Conservation (phyloP, 2,113 vertebrate genomes). For the Danio rerio region DNA sequence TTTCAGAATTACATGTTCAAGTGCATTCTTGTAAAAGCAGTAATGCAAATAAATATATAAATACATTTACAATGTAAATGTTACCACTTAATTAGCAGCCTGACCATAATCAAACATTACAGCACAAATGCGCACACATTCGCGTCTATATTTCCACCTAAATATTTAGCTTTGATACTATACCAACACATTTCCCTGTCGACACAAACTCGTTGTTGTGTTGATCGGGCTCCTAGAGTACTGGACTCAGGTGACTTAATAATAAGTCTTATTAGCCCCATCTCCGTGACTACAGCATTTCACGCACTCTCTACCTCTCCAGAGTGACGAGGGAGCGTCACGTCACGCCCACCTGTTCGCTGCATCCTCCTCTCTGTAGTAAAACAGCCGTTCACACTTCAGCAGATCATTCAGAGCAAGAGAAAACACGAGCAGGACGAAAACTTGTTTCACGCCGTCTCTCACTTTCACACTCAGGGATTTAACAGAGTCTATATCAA, state of each 20-base stretch:
- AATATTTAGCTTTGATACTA: neutral
- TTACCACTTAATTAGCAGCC: neutral
- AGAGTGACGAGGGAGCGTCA: slow-evolving; percentile 14
- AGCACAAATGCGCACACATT: neutral
- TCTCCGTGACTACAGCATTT: slow-evolving; percentile 31
- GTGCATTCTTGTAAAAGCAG: too few species aligned
- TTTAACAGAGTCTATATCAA: neutral
- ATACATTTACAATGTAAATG: too few species aligned
- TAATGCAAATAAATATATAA: too few species aligned
- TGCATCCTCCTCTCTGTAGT: slow-evolving; percentile 31
- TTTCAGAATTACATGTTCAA: too few species aligned
- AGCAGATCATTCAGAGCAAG: too few species aligned
- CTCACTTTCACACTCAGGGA: neutral
- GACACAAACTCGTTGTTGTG: slow-evolving; percentile 1
- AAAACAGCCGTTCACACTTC: slow-evolving; percentile 27
- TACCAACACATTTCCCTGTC: neutral
- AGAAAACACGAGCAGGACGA: too few species aligned
- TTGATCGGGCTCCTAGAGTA: neutral
- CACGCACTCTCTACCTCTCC: slow-evolving; percentile 54
- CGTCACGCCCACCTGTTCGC: slow-evolving; percentile 62
- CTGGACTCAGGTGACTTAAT: neutral
- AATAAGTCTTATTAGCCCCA: neutral
- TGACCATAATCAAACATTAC: neutral
- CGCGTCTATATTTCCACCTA: neutral
- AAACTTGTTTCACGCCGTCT: too few species aligned